phyloP scores from a whole-genome alignment of 2,113 vertebrate genomes.

The Erythrocebus patas region DNA sequence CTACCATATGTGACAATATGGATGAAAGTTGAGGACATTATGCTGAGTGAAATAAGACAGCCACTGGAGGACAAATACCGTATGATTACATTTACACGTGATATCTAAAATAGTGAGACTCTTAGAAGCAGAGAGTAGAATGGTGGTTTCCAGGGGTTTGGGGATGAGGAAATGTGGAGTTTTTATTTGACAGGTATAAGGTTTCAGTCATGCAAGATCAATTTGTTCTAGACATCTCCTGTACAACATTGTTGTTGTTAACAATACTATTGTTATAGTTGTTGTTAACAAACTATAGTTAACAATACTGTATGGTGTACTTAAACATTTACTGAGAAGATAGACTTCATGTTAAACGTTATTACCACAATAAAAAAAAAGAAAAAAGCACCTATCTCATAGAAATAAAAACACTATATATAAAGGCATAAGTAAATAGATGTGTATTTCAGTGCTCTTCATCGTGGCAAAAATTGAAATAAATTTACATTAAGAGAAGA shows the following conservation, averaged over 20 bases:
- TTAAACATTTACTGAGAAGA: background rate
- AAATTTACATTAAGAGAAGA: background rate
- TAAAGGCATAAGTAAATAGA: background rate
- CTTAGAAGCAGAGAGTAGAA: background rate
- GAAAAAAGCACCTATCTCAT: background rate
- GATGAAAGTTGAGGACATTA: background rate
- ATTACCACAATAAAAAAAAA: background rate
- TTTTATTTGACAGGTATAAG: background rate
- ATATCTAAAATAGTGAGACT: background rate
- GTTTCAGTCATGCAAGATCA: background rate
- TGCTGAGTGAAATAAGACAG: background rate
- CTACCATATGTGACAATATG: background rate
- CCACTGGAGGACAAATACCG: background rate
- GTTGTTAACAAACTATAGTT: no score
- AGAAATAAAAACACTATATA: background rate
- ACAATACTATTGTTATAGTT: no score
- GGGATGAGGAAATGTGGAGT: background rate
- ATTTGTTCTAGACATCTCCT: background rate
- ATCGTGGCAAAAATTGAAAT: background rate
- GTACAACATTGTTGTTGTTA: no score
- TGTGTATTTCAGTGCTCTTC: slow-evolving; percentile 20
- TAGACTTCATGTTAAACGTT: background rate
- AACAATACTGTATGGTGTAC: background rate
- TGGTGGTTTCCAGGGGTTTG: background rate
- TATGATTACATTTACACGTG: background rate